phyloP scores from a whole-genome alignment of 1,140 invertebrate genomes.

The Drosophila ohnishii region DNA sequence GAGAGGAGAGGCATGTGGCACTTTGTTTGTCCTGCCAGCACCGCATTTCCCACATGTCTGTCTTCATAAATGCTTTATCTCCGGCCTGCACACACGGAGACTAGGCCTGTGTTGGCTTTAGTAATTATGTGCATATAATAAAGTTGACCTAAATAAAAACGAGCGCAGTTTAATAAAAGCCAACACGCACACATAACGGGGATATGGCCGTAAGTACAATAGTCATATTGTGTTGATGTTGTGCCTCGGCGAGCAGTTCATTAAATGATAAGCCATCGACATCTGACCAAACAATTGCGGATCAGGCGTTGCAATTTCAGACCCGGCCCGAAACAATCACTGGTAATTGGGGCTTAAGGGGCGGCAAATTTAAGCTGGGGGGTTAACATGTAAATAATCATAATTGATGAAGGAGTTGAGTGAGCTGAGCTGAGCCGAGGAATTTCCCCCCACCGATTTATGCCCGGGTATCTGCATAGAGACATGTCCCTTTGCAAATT shows the following conservation, averaged over 20 bases:
- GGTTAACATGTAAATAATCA: constrained; percentile 34
- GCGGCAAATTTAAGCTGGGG: neutral
- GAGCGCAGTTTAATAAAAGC: constrained; percentile 36
- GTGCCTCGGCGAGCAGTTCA: constrained; percentile 52
- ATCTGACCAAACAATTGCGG: constrained; percentile 53
- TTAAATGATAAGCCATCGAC: constrained; percentile 77
- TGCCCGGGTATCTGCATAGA: constrained; percentile 28
- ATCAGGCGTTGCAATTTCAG: constrained; percentile 37
- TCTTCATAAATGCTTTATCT: constrained; percentile 78
- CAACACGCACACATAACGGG: constrained; percentile 9
- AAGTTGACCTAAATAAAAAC: constrained; percentile 74
- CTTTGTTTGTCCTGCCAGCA: constrained; percentile 47
- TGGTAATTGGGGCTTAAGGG: constrained; percentile 26
- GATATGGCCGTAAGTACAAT: constrained; percentile 25
- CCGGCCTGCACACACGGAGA: constrained; percentile 50
- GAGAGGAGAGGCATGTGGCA: constrained; percentile 4
- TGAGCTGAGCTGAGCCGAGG: neutral
- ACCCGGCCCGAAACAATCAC: constrained; percentile 29
- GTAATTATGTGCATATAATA: constrained; percentile 80
- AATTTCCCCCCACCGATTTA: too few relatives aligned
- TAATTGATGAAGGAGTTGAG: constrained; percentile 40
- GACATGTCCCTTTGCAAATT: constrained; percentile 32
- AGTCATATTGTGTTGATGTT: constrained; percentile 42
- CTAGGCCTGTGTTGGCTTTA: constrained; percentile 64
- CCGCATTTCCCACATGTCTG: constrained; percentile 72